Percentiles rank a stretch among this genome's conserved stretches.
Conservation (phyloP, 2,113 vertebrate genomes). For the Siniperca chuatsi region DNA sequence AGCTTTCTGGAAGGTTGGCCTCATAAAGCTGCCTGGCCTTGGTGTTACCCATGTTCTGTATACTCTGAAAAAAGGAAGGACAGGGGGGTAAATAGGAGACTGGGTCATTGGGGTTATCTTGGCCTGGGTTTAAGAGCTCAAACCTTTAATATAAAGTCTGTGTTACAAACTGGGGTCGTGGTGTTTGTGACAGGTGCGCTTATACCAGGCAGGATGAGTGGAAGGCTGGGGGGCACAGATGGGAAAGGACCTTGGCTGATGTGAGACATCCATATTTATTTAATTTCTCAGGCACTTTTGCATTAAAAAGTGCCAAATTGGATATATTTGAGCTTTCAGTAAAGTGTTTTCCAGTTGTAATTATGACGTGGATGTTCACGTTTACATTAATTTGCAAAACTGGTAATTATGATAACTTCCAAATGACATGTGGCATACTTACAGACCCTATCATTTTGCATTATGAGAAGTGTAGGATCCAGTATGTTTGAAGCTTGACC, state of each 20-base stretch:
- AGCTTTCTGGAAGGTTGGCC: constrained; percentile 89
- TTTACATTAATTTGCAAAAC: constrained; percentile 15
- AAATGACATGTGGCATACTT: background rate
- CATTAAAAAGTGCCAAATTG: background rate
- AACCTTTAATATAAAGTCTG: background rate
- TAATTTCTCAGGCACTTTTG: background rate
- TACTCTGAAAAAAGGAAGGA: constrained; percentile 85
- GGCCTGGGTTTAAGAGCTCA: background rate
- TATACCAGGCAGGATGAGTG: background rate
- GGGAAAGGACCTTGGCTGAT: background rate
- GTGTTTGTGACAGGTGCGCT: background rate
- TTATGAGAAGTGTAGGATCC: background rate
- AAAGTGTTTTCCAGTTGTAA: background rate
- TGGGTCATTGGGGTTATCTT: background rate
- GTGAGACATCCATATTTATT: background rate
- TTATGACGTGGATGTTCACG: background rate
- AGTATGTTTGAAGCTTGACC: background rate
- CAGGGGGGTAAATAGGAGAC: background rate
- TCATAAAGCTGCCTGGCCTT: constrained; percentile 93
- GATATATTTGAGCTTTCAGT: background rate
- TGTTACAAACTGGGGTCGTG: background rate
- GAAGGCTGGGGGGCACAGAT: background rate
- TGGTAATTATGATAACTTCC: constrained; percentile 1
- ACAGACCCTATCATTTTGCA: background rate
- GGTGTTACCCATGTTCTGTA: constrained; percentile 98